Evolutionary conservation across 53 echinoderm and acorn worm species (phyloP).

Genomic region (Arbacia lixula): DNA sequence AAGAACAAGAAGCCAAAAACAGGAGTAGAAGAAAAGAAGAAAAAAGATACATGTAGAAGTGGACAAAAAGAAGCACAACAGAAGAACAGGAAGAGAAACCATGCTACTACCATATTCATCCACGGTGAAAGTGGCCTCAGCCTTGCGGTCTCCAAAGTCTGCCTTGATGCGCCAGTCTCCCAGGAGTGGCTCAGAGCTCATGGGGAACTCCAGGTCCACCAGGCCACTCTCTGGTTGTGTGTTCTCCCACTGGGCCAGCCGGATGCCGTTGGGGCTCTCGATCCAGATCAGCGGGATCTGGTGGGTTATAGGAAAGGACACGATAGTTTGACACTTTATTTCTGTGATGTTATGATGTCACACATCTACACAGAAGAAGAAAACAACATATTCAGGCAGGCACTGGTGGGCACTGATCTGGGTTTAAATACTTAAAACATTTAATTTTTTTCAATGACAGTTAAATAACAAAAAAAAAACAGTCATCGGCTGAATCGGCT

Average conservation of each 20-base stretch:
- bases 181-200: slow-evolving; percentile 82
- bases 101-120: slow-evolving; percentile 87
- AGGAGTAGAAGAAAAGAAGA: neutral
- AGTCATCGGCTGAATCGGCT: too few relatives aligned
- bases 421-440: too few relatives aligned
- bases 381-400: neutral
- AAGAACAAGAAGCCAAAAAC: neutral
- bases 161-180: slow-evolving; percentile 84
- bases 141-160: slow-evolving; percentile 51
- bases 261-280: slow-evolving; percentile 77
- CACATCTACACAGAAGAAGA: neutral
- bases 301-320: neutral
- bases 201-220: slow-evolving; percentile 71
- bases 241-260: slow-evolving; percentile 82
- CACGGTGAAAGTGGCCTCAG: slow-evolving; percentile 71
- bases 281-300: slow-evolving; percentile 83
- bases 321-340: neutral
- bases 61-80: neutral
- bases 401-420: too few relatives aligned
- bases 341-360: neutral
- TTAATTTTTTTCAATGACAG: too few relatives aligned
- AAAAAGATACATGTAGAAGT: neutral
- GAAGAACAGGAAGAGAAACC: too few relatives aligned
- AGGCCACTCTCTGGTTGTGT: slow-evolving; percentile 67
- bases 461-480: too few relatives aligned